Evolutionary conservation across 2,888 invertebrate genomes (phyloP).

Genomic region (Troides aeacus): DNA sequence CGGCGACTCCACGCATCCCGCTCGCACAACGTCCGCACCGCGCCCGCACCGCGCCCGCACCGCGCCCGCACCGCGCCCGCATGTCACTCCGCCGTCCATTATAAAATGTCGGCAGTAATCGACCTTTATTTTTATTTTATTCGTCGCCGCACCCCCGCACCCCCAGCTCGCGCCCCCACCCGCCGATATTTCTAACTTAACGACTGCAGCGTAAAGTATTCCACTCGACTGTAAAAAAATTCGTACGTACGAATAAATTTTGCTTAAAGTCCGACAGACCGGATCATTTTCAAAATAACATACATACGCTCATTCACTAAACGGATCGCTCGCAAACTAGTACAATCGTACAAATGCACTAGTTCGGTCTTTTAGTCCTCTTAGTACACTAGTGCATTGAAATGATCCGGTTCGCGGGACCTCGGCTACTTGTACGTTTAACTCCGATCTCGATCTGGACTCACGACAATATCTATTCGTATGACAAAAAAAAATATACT

Average conservation of each 20-base stretch:
- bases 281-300: background rate
- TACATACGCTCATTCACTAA: no score
- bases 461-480: no score
- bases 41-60: no score
- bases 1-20: constrained; percentile 36
- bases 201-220: constrained; percentile 75
- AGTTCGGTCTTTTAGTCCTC: no score
- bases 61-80: constrained; percentile 60
- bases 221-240: constrained; percentile 64
- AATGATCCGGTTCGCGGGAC: no score
- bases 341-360: no score
- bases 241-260: constrained; percentile 61
- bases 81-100: constrained; percentile 76
- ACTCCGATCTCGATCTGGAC: no score
- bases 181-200: constrained; percentile 78
- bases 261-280: constrained; percentile 37
- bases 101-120: constrained; percentile 78
- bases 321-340: no score
- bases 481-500: no score
- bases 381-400: no score
- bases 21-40: no score
- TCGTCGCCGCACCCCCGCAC: constrained; percentile 57
- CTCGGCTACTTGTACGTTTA: no score
- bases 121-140: constrained; percentile 79
- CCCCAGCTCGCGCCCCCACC: constrained; percentile 36